A percentile compares a stretch with the other conserved stretches of the same genome.
phyloP scores from a whole-genome alignment of 2,888 invertebrate genomes.

The Xestoiulus laeticollis region DNA sequence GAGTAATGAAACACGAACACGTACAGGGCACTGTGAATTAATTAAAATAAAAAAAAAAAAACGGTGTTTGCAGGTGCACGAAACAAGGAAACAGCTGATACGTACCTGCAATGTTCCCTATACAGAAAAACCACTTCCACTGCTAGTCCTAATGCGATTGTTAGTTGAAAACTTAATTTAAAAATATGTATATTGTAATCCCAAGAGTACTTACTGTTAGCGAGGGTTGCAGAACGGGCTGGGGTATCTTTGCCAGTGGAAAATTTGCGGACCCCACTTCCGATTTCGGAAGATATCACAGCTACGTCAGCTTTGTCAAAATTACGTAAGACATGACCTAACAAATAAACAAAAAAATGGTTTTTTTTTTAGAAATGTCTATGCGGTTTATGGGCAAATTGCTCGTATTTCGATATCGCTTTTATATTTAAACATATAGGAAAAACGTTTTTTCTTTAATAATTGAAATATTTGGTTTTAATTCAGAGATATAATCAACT shows the following conservation, averaged over 20 bases:
- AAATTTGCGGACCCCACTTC: slow-evolving; percentile 1
- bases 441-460: not conserved
- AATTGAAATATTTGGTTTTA: no score
- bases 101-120: not conserved
- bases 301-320: slow-evolving; percentile 46
- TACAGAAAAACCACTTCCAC: not conserved
- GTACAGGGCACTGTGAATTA: not conserved
- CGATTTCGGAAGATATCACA: slow-evolving; percentile 38
- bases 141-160: not conserved
- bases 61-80: not conserved
- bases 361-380: not conserved
- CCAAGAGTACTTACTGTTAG: slow-evolving; percentile 49
- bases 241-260: slow-evolving; percentile 50
- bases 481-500: no score
- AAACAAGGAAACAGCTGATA: not conserved
- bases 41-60: not conserved
- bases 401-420: not conserved
- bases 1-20: slow-evolving; percentile 4
- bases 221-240: slow-evolving; percentile 52
- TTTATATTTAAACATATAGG: not conserved
- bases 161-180: slow-evolving; percentile 20
- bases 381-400: not conserved
- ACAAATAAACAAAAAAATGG: not conserved
- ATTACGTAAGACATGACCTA: slow-evolving; percentile 34
- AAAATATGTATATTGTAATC: not conserved